Evolutionary conservation across 2,113 vertebrate genomes (phyloP), one percentile per base, ranked within the genome.

Genomic region (Uropsilus gracilis): DNA sequence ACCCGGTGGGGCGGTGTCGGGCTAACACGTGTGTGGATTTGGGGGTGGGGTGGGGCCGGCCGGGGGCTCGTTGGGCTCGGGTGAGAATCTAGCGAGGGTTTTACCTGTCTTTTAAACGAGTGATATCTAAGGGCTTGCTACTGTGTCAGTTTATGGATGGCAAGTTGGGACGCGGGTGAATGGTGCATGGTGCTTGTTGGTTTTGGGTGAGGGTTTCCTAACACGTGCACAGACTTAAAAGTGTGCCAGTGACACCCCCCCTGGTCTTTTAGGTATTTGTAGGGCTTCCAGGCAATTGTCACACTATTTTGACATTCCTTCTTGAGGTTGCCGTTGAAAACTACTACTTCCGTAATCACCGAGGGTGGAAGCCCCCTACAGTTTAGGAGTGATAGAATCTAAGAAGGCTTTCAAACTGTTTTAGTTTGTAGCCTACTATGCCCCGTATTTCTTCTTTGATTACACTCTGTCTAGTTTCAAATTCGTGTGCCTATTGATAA

Each of bases 331-430:
- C 82, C 59, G 78, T 13, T 89, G 89, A 85, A 96, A 93, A 97
- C 90, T 95, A 55, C 72, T 86, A 96, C 96, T 97, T 96, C 97
- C 94, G 95, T 95, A 80, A 96, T 96, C 95, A 28, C 44, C 4
- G 28, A 78, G 86, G 86, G 24, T 94, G 85, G 92, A 96, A 97
- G 96, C 97, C 96, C 97, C 95, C 96, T 97, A 94, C 95, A 96
- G 95, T 96, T 89, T 86, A 63, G 86, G 76, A 96, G 81, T 73
- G 93, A 96, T 77, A 96, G 87, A 87, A 78, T 82, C 81, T 16
- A 64, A 59, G 77, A 34, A 88, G 63, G n/a, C 89, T n/a, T 84
- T 84, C 90, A 89, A n/a, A n/a, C 69, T 96, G 30, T 94, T 95
- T 68, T 90, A 85, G 87, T 68, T 86, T 75, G 48, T 78, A 87